A percentile compares a stretch with the other conserved stretches of the same genome.
Conservation (phyloP, 2,888 invertebrate species). For the Brenthis ino region DNA sequence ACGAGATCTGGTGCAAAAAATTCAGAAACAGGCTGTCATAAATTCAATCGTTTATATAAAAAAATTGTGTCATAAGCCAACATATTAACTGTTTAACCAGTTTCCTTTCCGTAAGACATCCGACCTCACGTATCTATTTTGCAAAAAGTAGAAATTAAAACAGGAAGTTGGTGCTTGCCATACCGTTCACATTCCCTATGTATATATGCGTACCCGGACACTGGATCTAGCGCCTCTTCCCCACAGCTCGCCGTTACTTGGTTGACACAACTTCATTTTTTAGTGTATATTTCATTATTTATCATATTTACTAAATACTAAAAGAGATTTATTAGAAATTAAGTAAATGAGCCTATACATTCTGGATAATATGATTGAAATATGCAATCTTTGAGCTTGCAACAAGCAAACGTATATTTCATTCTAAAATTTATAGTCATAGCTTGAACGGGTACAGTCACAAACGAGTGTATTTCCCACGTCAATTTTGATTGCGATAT, state of each 20-base stretch:
- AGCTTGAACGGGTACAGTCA: conserved; percentile 59
- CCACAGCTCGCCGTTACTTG: conserved; percentile 55
- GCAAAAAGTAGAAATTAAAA: conserved; percentile 65
- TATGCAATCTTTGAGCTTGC: conserved; percentile 62
- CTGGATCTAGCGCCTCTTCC: conserved; percentile 59
- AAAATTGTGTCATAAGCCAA: conserved; percentile 10
- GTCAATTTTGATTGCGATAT: conserved; percentile 80
- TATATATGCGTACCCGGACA: conserved; percentile 61
- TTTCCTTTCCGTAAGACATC: conserved; percentile 46
- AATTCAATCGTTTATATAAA: not conserved
- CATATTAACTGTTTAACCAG: conserved; percentile 20
- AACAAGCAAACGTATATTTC: conserved; percentile 67
- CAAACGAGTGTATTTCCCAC: conserved; percentile 81
- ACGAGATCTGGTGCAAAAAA: conserved; percentile 43
- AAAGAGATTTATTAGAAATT: not conserved
- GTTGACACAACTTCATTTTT: conserved; percentile 4
- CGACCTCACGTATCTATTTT: conserved; percentile 52
- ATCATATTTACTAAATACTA: not conserved
- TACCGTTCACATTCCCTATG: conserved; percentile 61
- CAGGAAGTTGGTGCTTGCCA: conserved; percentile 63
- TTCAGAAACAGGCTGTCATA: conserved; percentile 24
- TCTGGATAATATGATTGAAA: conserved; percentile 64
- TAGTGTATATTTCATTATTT: too few species aligned
- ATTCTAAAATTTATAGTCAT: conserved; percentile 75
- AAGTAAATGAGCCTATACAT: conserved; percentile 27